These are phyloP conservation scores for Hydrocynus forskahlii DNA, from an alignment of 2,797 vertebrate species.

Conservation along the genomic window DNA sequence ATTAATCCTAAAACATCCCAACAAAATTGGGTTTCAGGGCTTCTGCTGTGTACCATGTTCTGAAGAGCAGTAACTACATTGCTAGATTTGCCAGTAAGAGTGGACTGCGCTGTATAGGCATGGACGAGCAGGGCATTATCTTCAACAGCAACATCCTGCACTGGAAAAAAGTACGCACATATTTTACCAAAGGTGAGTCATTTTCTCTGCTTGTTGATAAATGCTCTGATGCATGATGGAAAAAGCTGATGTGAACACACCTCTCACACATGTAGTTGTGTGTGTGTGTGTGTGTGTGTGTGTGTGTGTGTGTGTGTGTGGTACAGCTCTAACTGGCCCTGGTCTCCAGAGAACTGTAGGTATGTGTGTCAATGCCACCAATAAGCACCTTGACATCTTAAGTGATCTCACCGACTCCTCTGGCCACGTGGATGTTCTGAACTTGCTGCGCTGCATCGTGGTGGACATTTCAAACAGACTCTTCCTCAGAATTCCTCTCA, in stretches of 20 bases:
- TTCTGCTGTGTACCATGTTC: constrained; percentile 86
- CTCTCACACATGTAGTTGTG: constrained; percentile 9
- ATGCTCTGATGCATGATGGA: not conserved
- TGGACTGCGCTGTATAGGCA: constrained; percentile 89
- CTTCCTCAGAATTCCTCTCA: constrained; percentile 88
- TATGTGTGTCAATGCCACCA: constrained; percentile 81
- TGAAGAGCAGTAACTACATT: constrained; percentile 86
- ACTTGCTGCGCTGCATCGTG: constrained; percentile 87
- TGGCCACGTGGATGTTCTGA: constrained; percentile 83
- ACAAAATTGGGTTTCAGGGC: constrained; percentile 73
- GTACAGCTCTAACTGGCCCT: constrained; percentile 89
- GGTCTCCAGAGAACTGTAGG: constrained; percentile 83
- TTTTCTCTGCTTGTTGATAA: not conserved
- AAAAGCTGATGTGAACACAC: not conserved
- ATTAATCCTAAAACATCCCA: not conserved
- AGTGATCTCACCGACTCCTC: constrained; percentile 73
- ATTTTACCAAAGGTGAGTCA: constrained; percentile 89
- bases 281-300: constrained; percentile 5
- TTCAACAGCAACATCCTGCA: constrained; percentile 89
- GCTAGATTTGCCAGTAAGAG: constrained; percentile 89
- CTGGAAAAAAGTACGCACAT: constrained; percentile 87
- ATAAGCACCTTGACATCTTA: constrained; percentile 81
- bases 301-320: constrained; percentile 5
- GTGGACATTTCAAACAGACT: constrained; percentile 91
- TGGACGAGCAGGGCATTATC: constrained; percentile 93